A percentile compares a stretch with the other conserved stretches of the same genome.
Conservation (phyloP, 1,140 invertebrate genomes). For the Luehdorfia chinensis region DNA sequence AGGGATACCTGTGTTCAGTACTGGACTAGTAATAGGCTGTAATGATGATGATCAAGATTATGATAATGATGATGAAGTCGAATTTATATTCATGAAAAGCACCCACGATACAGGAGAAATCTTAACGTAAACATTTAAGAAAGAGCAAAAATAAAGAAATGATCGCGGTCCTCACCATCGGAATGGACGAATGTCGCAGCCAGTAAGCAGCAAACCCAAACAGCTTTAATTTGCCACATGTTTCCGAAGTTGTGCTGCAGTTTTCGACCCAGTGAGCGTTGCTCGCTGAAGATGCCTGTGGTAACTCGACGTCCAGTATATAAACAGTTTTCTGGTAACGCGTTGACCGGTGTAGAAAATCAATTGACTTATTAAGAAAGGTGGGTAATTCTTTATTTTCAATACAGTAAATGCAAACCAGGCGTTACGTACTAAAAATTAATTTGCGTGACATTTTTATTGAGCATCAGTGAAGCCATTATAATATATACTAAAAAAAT, state of each 20-base stretch:
- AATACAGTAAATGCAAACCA: slow-evolving; percentile 23
- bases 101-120: too few species aligned
- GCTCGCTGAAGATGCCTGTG: slow-evolving; percentile 50
- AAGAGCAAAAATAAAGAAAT: too few species aligned
- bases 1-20: too few species aligned
- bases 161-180: slow-evolving; percentile 27
- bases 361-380: slow-evolving; percentile 60
- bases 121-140: too few species aligned
- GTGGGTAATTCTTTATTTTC: too few species aligned
- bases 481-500: neutral
- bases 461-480: neutral
- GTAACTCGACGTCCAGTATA: slow-evolving; percentile 22
- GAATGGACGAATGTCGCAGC: slow-evolving; percentile 19
- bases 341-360: slow-evolving; percentile 34
- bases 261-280: slow-evolving; percentile 42
- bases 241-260: neutral
- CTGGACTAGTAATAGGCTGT: too few species aligned
- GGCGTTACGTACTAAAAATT: slow-evolving; percentile 19
- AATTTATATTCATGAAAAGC: too few species aligned
- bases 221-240: slow-evolving; percentile 2
- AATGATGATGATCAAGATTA: too few species aligned
- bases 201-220: slow-evolving; percentile 9
- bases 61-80: too few species aligned
- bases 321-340: slow-evolving; percentile 31
- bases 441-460: slow-evolving; percentile 2